Evolutionary conservation across 2,888 invertebrate species (phyloP), one percentile per base, ranked within the genome.

Genomic region (Eulithis testata): DNA sequence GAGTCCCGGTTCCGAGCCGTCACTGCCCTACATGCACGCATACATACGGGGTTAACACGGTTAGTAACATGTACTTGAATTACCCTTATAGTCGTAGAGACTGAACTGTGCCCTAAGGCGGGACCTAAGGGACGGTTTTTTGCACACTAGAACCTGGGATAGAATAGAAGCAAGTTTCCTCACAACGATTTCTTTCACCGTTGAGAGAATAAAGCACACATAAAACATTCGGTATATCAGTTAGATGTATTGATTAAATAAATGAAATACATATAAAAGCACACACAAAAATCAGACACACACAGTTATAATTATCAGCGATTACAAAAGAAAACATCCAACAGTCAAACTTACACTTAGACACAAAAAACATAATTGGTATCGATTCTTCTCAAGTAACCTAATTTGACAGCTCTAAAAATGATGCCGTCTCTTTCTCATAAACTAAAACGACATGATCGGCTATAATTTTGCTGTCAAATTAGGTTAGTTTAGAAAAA

Each of bases 1-100:
- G 60, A 66, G 66, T 4, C 78, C 82, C 53, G 78, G 75, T 73
- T 90, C 91, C 27, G 90, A 88, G 63, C 88, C 83, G 84, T 90
- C 90, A 82, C 90, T 89, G 78, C 84, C 87, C 89, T 88, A 71
- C 52, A 70, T 59, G 60, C 60, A 54, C 55, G 66, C 67, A 67
- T 63, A 66, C 60, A 66, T 51, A 53, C 47, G 37, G 7, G n/a
- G 71, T 73, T 69, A 69, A 52, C 57, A 14, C 45, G 27, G 55
- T 44, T 36, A 49, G 27, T 49, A 8, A 53, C 31, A 12, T 40
- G 9, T 8, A 40, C 8, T 2, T 40, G 9, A 9, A 40, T 40
- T 7, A 31, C 31, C 31, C 5, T 31, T 6, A 21, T 21, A 31
- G 31, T 31, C 31, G 31, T 31, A 31, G 3, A 31, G 1, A 4